These are phyloP conservation scores for Lathronympha strigana DNA, from an alignment of 2,888 invertebrate genomes.

Conservation along the genomic window DNA sequence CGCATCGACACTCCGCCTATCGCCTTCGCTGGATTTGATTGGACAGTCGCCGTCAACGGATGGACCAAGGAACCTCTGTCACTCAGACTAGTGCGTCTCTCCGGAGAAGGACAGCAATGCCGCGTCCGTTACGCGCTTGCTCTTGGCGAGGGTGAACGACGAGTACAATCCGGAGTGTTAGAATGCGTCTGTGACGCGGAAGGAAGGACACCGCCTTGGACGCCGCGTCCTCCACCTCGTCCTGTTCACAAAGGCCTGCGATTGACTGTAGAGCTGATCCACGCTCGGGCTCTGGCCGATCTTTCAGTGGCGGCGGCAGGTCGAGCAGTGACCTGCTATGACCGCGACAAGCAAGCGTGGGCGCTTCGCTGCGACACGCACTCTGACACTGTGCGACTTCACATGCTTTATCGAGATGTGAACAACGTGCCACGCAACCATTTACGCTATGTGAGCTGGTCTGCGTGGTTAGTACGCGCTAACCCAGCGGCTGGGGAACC, in stretches of 20 bases:
- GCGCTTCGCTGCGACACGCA: conserved; percentile 90
- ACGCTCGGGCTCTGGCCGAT: conserved; percentile 86
- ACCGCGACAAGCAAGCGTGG: conserved; percentile 92
- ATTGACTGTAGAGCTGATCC: conserved; percentile 89
- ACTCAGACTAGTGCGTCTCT: conserved; percentile 87
- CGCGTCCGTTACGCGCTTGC: conserved; percentile 88
- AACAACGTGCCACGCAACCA: conserved; percentile 92
- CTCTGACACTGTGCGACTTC: conserved; percentile 89
- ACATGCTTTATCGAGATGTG: conserved; percentile 90
- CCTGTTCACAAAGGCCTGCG: conserved; percentile 87
- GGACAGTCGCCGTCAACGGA: conserved; percentile 88
- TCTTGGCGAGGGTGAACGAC: conserved; percentile 87
- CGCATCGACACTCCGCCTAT: conserved; percentile 84
- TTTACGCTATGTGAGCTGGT: conserved; percentile 88
- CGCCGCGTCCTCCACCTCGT: conserved; percentile 86
- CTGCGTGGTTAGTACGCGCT: conserved; percentile 86
- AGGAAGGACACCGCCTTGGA: conserved; percentile 89
- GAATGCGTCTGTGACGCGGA: conserved; percentile 89
- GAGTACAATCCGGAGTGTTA: conserved; percentile 87
- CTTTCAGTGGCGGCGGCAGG: conserved; percentile 83
- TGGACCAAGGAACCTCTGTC: conserved; percentile 82
- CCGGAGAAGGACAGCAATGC: conserved; percentile 92
- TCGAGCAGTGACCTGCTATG: conserved; percentile 87
- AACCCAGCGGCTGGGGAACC: conserved; percentile 83
- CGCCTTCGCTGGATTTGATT: conserved; percentile 92